phyloP scores from a whole-genome alignment of 2,797 vertebrate species.

The Garrulus glandarius region DNA sequence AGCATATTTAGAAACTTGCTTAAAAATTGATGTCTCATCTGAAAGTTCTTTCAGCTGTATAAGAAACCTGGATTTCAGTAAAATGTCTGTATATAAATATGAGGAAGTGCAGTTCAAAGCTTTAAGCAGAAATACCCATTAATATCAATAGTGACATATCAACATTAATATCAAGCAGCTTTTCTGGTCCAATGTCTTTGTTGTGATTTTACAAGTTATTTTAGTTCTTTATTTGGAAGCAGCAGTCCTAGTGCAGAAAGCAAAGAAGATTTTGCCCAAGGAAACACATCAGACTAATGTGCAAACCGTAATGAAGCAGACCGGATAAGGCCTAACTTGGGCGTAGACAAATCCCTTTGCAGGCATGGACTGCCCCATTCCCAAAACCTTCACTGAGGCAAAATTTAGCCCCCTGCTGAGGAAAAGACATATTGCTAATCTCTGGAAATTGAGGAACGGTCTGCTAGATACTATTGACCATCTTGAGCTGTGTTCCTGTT shows the following conservation, averaged over 20 bases:
- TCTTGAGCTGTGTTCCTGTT: not conserved
- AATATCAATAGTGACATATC: not conserved
- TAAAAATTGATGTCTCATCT: not conserved
- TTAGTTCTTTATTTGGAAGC: not conserved
- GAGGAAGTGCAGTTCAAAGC: not conserved
- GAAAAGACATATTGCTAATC: not conserved
- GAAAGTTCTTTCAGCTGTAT: not conserved
- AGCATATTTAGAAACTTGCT: not conserved
- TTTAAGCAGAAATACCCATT: not conserved
- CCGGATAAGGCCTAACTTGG: not conserved
- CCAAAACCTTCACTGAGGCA: not conserved
- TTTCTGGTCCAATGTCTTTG: not conserved
- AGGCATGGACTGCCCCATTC: not conserved
- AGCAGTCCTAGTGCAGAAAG: not conserved
- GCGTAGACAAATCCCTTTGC: not conserved
- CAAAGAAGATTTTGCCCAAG: not conserved
- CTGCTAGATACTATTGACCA: not conserved
- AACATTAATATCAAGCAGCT: not conserved
- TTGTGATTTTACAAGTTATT: not conserved
- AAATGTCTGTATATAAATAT: not conserved
- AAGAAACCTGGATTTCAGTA: not conserved
- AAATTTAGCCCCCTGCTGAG: not conserved
- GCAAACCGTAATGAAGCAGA: not conserved
- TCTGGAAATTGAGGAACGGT: not conserved
- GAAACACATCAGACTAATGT: not conserved